These are phyloP conservation scores for Neofelis nebulosa DNA, from an alignment of 2,113 vertebrate species.

Conservation along the genomic window DNA sequence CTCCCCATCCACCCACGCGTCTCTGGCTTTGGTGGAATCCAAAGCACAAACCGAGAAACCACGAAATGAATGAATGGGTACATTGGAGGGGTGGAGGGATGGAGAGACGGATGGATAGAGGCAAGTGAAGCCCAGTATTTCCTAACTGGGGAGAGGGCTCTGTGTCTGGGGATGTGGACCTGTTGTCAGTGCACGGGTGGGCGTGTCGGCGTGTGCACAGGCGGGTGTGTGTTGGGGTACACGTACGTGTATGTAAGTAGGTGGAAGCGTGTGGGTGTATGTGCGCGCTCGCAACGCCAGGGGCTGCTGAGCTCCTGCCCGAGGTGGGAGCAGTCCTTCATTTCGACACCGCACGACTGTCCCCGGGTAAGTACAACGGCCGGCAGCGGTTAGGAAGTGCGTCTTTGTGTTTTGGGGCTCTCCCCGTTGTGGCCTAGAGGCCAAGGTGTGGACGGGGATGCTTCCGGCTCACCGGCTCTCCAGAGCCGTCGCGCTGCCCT, in stretches of 20 bases:
- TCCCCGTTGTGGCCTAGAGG: not conserved
- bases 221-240: not conserved
- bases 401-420: not conserved
- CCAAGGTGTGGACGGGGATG: not conserved
- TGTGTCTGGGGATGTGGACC: not conserved
- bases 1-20: not conserved
- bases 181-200: not conserved
- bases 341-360: no score
- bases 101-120: not conserved
- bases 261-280: not conserved
- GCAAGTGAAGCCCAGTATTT: not conserved
- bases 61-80: conserved; percentile 39
- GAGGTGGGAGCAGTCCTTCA: not conserved
- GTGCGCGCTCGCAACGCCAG: not conserved
- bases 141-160: not conserved
- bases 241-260: fast-evolving
- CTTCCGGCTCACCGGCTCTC: not conserved
- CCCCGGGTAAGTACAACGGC: not conserved
- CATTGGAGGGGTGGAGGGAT: not conserved
- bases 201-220: not conserved
- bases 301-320: not conserved
- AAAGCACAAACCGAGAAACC: not conserved
- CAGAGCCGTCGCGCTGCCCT: not conserved
- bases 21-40: not conserved
- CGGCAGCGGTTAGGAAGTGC: not conserved